Percentiles rank a stretch among this genome's conserved stretches.
These are phyloP conservation scores for Malthinus seriepunctatus DNA, from an alignment of 2,888 invertebrate species.

Conservation along the genomic window DNA sequence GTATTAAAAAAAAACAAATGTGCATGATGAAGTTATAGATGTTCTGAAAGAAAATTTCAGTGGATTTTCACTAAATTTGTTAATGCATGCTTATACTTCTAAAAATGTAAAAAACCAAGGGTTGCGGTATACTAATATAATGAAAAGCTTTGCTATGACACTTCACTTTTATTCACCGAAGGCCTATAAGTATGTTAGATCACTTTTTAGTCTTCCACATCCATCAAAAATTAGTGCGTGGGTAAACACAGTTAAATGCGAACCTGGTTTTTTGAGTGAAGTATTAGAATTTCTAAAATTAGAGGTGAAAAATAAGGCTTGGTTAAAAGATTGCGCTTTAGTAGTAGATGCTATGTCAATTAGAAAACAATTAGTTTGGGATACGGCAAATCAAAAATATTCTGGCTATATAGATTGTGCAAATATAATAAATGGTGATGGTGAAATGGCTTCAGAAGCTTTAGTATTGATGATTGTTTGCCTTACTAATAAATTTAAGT, in stretches of 20 bases:
- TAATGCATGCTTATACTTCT: neutral
- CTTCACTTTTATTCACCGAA: constrained; percentile 36
- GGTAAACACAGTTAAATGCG: constrained; percentile 32
- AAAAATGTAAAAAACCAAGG: neutral
- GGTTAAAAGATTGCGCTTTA: constrained; percentile 31
- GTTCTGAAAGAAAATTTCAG: too few species aligned
- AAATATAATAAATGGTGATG: constrained; percentile 22
- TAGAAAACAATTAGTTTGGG: constrained; percentile 14
- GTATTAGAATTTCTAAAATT: constrained; percentile 14
- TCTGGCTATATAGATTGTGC: constrained; percentile 28
- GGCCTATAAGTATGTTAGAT: constrained; percentile 31
- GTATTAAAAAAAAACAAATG: too few species aligned
- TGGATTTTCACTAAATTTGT: too few species aligned
- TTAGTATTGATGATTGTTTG: constrained; percentile 27
- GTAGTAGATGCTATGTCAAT: constrained; percentile 15
- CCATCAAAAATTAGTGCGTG: constrained; percentile 33
- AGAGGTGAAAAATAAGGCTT: too few species aligned
- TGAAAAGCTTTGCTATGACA: constrained; percentile 31
- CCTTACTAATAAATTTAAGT: constrained; percentile 28
- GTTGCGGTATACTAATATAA: constrained; percentile 25
- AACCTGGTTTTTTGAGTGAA: constrained; percentile 32
- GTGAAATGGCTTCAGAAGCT: constrained; percentile 28
- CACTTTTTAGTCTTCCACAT: constrained; percentile 32
- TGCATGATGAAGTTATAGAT: too few species aligned
- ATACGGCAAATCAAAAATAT: constrained; percentile 8